phyloP scores from a whole-genome alignment of 2,888 invertebrate species.

The Pristionchus japonicus region DNA sequence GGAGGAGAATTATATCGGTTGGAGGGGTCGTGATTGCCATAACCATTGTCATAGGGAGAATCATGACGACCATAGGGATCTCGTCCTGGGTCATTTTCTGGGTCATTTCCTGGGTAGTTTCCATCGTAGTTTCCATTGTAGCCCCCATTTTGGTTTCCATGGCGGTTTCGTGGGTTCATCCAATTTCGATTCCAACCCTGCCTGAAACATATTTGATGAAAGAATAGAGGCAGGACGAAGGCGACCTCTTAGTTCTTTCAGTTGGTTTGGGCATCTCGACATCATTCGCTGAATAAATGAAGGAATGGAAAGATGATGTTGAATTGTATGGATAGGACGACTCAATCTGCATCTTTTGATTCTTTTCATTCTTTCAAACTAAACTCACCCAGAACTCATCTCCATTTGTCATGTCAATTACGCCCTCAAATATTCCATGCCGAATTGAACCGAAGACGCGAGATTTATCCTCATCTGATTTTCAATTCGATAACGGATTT shows the following conservation, averaged over 20 bases:
- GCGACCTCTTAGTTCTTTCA: neutral
- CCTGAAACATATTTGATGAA: neutral
- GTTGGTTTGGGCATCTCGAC: neutral
- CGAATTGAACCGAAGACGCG: neutral
- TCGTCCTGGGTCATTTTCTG: no score
- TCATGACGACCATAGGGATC: no score
- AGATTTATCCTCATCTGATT: neutral
- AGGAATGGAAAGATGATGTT: neutral
- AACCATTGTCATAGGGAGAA: no score
- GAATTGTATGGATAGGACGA: neutral
- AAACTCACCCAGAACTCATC: neutral
- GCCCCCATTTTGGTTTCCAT: no score
- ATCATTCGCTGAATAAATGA: neutral
- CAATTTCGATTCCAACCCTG: no score
- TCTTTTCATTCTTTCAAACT: no score
- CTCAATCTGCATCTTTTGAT: neutral
- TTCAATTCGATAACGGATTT: neutral
- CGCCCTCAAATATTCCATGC: conserved; percentile 7
- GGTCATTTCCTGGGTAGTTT: no score
- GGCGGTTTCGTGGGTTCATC: neutral
- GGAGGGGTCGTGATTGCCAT: no score
- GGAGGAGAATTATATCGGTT: no score
- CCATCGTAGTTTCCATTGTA: no score
- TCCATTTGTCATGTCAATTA: neutral
- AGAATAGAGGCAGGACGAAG: neutral